Conservation (phyloP, 2,888 invertebrate genomes). For the Amblyjoppa proteus region DNA sequence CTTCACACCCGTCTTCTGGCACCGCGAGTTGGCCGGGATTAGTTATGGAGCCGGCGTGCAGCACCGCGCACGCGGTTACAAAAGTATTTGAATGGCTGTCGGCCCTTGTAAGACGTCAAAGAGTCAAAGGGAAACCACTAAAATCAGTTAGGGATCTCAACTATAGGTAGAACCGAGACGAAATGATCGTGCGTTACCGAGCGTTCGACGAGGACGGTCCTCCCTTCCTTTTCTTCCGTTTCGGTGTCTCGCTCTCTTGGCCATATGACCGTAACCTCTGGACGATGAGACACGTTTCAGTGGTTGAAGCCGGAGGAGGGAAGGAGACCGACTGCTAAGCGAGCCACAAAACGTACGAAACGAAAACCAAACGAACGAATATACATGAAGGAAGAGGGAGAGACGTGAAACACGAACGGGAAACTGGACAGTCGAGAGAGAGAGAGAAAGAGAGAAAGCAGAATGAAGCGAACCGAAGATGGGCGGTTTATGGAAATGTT, state of each 20-base stretch:
- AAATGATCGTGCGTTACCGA: constrained; percentile 59
- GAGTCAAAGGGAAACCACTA: constrained; percentile 84
- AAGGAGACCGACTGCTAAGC: constrained; percentile 41
- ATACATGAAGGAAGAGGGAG: constrained; percentile 56
- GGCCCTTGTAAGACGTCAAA: constrained; percentile 84
- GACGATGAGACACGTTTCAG: constrained; percentile 49
- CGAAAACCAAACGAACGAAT: constrained; percentile 51
- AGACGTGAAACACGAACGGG: constrained; percentile 56
- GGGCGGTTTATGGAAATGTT: constrained; percentile 80
- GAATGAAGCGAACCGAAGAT: constrained; percentile 70
- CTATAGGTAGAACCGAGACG: constrained; percentile 76
- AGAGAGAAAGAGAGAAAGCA: constrained; percentile 18
- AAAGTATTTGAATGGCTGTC: constrained; percentile 84
- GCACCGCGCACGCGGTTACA: constrained; percentile 80
- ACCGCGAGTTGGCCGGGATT: constrained; percentile 81
- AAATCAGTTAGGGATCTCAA: constrained; percentile 85
- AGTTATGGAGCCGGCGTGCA: constrained; percentile 81
- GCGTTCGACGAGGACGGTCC: constrained; percentile 56
- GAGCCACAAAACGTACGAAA: constrained; percentile 57
- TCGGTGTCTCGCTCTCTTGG: constrained; percentile 45
- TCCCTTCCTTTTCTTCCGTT: constrained; percentile 50
- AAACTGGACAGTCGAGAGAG: constrained; percentile 49
- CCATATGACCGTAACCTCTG: constrained; percentile 32
- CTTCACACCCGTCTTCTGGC: constrained; percentile 56
- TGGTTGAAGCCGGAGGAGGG: constrained; percentile 31